Evolutionary conservation across 2,113 vertebrate genomes (phyloP).

Genomic region (Microtus ochrogaster): DNA sequence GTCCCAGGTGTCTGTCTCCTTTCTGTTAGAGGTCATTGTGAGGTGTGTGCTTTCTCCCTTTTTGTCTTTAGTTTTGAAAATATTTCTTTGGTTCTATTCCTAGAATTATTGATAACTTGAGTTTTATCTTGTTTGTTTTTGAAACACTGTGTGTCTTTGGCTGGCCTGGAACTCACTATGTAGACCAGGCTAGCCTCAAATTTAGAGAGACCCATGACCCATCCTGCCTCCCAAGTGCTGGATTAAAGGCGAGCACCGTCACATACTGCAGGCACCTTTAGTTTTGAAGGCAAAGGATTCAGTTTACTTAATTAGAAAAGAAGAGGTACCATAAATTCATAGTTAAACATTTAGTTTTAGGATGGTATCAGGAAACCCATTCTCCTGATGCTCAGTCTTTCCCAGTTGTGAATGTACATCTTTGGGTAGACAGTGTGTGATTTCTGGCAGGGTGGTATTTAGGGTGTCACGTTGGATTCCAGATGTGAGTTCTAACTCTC

Average conservation of each 20-base stretch:
- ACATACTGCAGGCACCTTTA: not conserved
- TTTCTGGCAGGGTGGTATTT: slow-evolving; percentile 8
- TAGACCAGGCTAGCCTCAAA: not conserved
- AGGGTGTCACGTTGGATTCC: slow-evolving; percentile 17
- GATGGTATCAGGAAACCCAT: not conserved
- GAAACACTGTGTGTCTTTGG: not conserved
- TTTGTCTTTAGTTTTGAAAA: not conserved
- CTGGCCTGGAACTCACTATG: not conserved
- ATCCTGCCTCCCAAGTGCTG: not conserved
- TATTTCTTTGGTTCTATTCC: slow-evolving; percentile 37
- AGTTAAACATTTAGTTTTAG: not conserved
- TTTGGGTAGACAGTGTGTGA: not conserved
- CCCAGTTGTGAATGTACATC: not conserved
- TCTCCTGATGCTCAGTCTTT: slow-evolving; percentile 31
- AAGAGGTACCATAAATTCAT: not conserved
- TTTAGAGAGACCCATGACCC: not conserved
- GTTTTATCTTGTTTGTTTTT: not conserved
- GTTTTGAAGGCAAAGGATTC: slow-evolving; percentile 36
- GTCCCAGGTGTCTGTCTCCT: not conserved
- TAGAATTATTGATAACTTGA: slow-evolving; percentile 14
- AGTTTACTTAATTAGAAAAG: slow-evolving; percentile 13
- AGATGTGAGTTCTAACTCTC: slow-evolving; percentile 31
- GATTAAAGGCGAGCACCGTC: not conserved
- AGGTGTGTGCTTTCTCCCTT: not conserved
- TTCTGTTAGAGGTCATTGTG: slow-evolving; percentile 29